Conservation (phyloP, 2,888 invertebrate species). For the Lasius platythorax region DNA sequence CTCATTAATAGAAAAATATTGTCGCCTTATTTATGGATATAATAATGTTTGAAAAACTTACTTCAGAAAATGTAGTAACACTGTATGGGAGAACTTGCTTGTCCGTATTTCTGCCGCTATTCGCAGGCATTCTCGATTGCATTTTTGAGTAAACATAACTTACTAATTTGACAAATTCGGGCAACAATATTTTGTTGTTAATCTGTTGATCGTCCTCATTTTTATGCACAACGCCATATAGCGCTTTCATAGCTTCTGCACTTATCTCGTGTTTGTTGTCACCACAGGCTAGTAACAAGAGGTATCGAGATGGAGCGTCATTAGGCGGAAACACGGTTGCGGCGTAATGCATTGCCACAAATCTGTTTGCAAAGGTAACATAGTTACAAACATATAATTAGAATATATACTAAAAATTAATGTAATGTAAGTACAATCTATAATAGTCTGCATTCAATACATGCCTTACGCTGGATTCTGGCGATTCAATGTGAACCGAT, state of each 20-base stretch:
- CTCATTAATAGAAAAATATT: background rate
- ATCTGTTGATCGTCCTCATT: constrained; percentile 79
- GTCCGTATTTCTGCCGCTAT: constrained; percentile 88
- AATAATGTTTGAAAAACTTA: constrained; percentile 78
- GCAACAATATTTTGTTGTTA: constrained; percentile 87
- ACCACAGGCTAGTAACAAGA: constrained; percentile 93
- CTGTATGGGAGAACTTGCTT: constrained; percentile 91
- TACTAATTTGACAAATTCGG: constrained; percentile 91
- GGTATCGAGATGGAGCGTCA: constrained; percentile 93
- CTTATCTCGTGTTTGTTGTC: constrained; percentile 93
- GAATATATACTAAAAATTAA: constrained; percentile 1
- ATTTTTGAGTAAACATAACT: constrained; percentile 88
- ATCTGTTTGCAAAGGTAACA: constrained; percentile 85
- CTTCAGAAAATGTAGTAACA: constrained; percentile 91
- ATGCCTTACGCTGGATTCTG: constrained; percentile 88
- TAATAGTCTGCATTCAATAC: constrained; percentile 28
- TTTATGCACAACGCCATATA: constrained; percentile 90
- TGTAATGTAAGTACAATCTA: constrained; percentile 4
- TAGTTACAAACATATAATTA: background rate
- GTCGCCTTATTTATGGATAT: background rate
- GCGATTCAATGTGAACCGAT: constrained; percentile 91
- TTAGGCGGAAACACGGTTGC: constrained; percentile 93
- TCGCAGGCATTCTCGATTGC: constrained; percentile 77
- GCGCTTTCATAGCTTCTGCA: constrained; percentile 90
- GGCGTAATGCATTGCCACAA: constrained; percentile 94